Base-by-base conservation (phyloP, 2,113 vertebrate genomes). In the Manacus vitellinus region DNA sequence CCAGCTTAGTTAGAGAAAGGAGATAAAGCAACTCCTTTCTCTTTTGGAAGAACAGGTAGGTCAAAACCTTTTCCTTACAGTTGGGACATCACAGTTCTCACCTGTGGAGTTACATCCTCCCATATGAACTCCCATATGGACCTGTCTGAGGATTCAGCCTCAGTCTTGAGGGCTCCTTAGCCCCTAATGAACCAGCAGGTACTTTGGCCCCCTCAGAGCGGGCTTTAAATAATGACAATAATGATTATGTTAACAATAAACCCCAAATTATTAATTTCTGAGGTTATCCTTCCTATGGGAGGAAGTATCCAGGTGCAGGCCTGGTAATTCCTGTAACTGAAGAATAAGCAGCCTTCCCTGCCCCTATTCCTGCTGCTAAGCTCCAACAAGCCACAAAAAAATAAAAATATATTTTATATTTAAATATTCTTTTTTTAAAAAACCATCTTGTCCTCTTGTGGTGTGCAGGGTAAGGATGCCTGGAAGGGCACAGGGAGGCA, bases 1-100 rank as follows among this genome's bases (percentile, higher is more conserved):
- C 8, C 55, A 35, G 55, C 12, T 16, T 1, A 20, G 24, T 4
- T 1, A 49, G 25, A 58, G 51, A 10, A 39, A 22, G 52, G 14
- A 47, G 16, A 5, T 37, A 15, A 61, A 46, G 17, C 63, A 24
- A 15, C 44, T 35, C 20, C 41, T 55, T 52, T 15, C 28, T 33
- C 22, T 55, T 20, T 7, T 4, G 62, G 49, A 61, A 65, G 5
- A 31, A n/a, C 51, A 93, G 87, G 59, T 83, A 39, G 72, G 87
- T 37, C 20, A 33, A 81, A 52, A 4, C 4, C 7, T 10, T 41
- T 3, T 30, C 4, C 14, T n/a, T 37, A 1, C 0, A 27, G n/a
- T 13, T 4, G 0, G 24, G 13, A 19, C 17, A 18, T 16, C 27
- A 9, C 25, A n/a, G 0, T 28, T 44, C 55, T 76, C 67, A 35